A percentile compares a stretch with the other conserved stretches of the same genome.
phyloP scores from a whole-genome alignment of 2,797 vertebrate genomes.

The Alfaro cultratus region DNA sequence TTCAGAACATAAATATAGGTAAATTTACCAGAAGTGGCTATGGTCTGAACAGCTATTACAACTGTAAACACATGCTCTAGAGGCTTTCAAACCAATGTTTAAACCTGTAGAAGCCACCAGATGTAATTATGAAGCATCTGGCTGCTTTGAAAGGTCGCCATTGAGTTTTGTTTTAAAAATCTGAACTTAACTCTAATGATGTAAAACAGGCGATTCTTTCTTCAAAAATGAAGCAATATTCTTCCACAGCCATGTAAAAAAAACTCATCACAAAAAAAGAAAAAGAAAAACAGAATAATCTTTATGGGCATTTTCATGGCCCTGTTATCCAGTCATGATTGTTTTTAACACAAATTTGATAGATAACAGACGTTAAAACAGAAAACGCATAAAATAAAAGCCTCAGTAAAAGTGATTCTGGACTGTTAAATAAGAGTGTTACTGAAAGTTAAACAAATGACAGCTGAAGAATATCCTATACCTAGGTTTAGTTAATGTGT shows the following conservation, averaged over 20 bases:
- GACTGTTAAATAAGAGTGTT: neutral
- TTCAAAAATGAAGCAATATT: neutral
- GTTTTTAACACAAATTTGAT: neutral
- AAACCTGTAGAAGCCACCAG: neutral
- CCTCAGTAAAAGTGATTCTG: neutral
- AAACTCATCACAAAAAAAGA: neutral
- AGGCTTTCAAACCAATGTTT: neutral
- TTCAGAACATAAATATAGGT: neutral
- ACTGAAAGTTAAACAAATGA: neutral
- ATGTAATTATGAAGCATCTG: neutral
- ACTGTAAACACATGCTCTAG: neutral
- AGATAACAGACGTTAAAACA: neutral
- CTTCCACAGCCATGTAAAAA: neutral
- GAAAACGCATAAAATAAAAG: neutral
- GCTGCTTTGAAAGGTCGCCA: neutral
- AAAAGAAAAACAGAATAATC: neutral
- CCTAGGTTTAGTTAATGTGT: constrained; percentile 13
- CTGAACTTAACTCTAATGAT: neutral
- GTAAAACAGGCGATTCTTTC: neutral
- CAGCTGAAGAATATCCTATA: constrained; percentile 30
- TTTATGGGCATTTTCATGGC: neutral
- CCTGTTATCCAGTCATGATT: neutral
- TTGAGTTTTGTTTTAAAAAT: neutral
- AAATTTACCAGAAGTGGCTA: neutral
- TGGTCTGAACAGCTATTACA: neutral